Percentiles rank a stretch among this genome's conserved stretches.
Evolutionary conservation across 2,888 invertebrate species (phyloP).

Genomic region (Lottia scabra): DNA sequence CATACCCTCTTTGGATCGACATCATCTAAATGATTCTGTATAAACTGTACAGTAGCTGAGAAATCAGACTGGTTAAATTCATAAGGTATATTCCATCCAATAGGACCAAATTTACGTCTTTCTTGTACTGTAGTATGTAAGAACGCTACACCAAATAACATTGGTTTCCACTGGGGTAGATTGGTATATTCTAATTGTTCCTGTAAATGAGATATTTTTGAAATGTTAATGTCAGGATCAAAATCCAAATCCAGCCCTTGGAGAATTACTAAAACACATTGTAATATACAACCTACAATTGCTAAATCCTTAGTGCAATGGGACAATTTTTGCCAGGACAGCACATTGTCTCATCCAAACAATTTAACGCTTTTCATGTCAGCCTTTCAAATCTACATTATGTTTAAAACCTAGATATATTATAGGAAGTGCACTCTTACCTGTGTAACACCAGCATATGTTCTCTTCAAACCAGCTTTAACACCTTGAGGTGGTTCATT

Average conservation of each 20-base stretch:
- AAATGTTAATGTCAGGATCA: too few relatives aligned
- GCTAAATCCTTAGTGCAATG: too few relatives aligned
- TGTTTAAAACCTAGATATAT: too few relatives aligned
- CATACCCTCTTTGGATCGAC: conserved; percentile 90
- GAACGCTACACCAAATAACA: conserved; percentile 93
- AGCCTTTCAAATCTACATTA: too few relatives aligned
- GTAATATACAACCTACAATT: too few relatives aligned
- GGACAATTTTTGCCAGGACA: too few relatives aligned
- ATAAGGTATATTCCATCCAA: conserved; percentile 97
- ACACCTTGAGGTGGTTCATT: conserved; percentile 98
- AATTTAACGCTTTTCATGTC: too few relatives aligned
- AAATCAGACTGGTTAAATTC: conserved; percentile 98
- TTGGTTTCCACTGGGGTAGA: conserved; percentile 91
- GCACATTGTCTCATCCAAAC: too few relatives aligned
- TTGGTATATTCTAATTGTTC: conserved; percentile 89
- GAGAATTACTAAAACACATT: too few relatives aligned
- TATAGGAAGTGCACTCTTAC: too few relatives aligned
- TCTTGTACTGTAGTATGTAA: conserved; percentile 96
- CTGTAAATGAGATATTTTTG: conserved; percentile 40
- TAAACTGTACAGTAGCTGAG: conserved; percentile 93
- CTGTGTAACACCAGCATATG: conserved; percentile 88
- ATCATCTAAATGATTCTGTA: conserved; percentile 96
- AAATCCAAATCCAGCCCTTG: too few relatives aligned
- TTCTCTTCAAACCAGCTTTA: conserved; percentile 91
- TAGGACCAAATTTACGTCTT: conserved; percentile 92